phyloP scores from a whole-genome alignment of 2,888 invertebrate species.

The Drosophila borealis region DNA sequence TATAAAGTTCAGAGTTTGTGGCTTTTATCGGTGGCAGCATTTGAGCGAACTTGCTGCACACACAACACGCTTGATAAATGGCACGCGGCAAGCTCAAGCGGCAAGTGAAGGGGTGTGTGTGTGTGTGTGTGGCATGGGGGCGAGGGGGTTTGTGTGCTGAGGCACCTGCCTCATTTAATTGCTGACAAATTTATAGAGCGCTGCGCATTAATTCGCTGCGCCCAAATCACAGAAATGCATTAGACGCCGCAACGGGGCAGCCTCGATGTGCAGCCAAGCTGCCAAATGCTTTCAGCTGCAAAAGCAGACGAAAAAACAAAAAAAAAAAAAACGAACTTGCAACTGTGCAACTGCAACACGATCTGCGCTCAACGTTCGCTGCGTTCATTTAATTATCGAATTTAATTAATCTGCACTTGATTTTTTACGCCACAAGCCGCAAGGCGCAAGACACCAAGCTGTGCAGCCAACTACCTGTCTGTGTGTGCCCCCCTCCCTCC shows the following conservation, averaged over 20 bases:
- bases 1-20: slow-evolving; percentile 78
- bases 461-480: slow-evolving; percentile 26
- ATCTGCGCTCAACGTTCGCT: slow-evolving; percentile 58
- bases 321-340: slow-evolving; percentile 32
- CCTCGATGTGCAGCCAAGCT: slow-evolving; percentile 75
- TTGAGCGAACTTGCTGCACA: slow-evolving; percentile 1
- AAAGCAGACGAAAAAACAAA: slow-evolving; percentile 4
- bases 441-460: slow-evolving; percentile 54
- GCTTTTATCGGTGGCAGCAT: slow-evolving; percentile 47
- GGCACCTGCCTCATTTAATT: slow-evolving; percentile 74
- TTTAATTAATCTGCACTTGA: slow-evolving; percentile 80
- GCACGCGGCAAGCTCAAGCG: slow-evolving; percentile 41
- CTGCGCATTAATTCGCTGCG: slow-evolving; percentile 80
- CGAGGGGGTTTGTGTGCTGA: not conserved
- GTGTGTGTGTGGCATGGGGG: too few species aligned
- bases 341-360: slow-evolving; percentile 58
- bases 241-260: slow-evolving; percentile 60
- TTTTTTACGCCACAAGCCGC: slow-evolving; percentile 72
- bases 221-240: slow-evolving; percentile 82
- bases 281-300: slow-evolving; percentile 57
- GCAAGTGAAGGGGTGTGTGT: not conserved
- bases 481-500: slow-evolving; percentile 8
- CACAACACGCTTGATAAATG: slow-evolving; percentile 42
- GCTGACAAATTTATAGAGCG: slow-evolving; percentile 83
- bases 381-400: slow-evolving; percentile 83